Percentiles rank a stretch among this genome's conserved stretches.
phyloP scores from a whole-genome alignment of 2,888 invertebrate genomes.

The Eupithecia tripunctaria region DNA sequence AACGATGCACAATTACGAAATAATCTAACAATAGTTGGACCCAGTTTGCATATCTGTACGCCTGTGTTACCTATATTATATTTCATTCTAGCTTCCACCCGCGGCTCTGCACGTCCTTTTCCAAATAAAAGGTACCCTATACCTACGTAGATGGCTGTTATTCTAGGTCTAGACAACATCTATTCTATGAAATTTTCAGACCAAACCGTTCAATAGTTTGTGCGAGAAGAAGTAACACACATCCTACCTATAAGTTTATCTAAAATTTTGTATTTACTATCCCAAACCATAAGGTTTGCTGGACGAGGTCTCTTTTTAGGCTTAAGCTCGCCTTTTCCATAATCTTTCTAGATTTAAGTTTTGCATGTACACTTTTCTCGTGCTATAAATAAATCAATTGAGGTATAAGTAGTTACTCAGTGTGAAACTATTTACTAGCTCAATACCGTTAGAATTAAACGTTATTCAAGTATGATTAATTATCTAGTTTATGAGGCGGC shows the following conservation, averaged over 20 bases:
- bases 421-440: slow-evolving; percentile 39
- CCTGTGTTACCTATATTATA: slow-evolving; percentile 15
- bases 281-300: neutral
- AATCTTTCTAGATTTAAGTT: neutral
- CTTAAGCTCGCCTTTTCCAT: neutral
- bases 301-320: neutral
- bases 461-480: slow-evolving; percentile 70
- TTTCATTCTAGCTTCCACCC: neutral
- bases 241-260: no score
- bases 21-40: slow-evolving; percentile 7
- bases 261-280: no score
- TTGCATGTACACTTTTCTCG: neutral
- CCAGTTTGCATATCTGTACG: slow-evolving; percentile 9
- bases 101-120: neutral
- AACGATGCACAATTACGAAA: slow-evolving; percentile 5
- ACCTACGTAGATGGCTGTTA: no score
- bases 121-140: neutral
- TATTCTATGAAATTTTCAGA: neutral
- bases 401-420: slow-evolving; percentile 20
- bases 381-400: neutral
- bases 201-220: neutral
- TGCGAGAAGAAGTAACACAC: neutral
- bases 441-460: slow-evolving; percentile 45
- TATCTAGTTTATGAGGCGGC: slow-evolving; percentile 66
- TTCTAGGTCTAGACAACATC: neutral